phyloP scores from a whole-genome alignment of 2,888 invertebrate genomes.

The Protodeltote pygarga region DNA sequence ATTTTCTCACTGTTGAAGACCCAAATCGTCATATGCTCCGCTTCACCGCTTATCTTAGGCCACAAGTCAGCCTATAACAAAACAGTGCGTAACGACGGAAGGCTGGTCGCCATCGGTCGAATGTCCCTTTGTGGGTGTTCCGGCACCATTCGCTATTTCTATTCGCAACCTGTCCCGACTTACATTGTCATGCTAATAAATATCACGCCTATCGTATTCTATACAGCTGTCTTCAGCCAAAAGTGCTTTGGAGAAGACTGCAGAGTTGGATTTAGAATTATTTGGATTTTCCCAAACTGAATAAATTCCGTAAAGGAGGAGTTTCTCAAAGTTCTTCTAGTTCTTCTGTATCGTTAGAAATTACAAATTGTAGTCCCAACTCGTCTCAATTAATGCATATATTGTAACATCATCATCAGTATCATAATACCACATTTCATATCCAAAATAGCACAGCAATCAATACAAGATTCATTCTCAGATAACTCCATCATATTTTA shows the following conservation, averaged over 20 bases:
- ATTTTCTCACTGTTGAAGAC: no score
- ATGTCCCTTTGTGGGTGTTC: constrained; percentile 76
- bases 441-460: neutral
- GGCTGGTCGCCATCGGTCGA: constrained; percentile 59
- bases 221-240: constrained; percentile 18
- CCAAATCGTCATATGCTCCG: no score
- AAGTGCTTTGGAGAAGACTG: constrained; percentile 19
- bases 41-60: constrained; percentile 28
- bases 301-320: no score
- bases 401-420: no score
- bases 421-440: neutral
- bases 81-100: constrained; percentile 80
- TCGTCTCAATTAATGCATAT: no score
- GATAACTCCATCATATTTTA: constrained; percentile 1
- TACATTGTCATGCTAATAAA: constrained; percentile 54
- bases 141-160: constrained; percentile 48
- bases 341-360: no score
- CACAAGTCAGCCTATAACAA: constrained; percentile 56
- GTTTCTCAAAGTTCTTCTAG: no score
- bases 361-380: no score
- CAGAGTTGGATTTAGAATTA: neutral
- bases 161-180: constrained; percentile 34
- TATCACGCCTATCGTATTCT: constrained; percentile 16
- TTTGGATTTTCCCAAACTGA: no score
- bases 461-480: neutral